phyloP scores from a whole-genome alignment of 1,140 invertebrate species.

The Laodelphax striatellus region DNA sequence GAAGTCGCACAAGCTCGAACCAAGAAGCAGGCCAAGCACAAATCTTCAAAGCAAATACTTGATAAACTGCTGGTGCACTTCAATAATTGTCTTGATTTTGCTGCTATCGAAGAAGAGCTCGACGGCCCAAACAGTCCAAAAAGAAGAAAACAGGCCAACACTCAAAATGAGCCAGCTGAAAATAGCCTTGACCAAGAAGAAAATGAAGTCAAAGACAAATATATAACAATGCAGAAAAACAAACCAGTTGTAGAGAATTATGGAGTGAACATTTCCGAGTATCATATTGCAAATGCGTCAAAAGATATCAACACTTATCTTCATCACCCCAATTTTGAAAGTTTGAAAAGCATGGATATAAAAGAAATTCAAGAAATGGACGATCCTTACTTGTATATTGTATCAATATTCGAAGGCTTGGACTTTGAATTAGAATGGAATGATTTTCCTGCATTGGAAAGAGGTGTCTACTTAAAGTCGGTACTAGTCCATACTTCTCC shows the following conservation, averaged over 20 bases:
- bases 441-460: too few species aligned
- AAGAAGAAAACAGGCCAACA: not conserved
- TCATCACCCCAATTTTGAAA: too few species aligned
- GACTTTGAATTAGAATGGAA: too few species aligned
- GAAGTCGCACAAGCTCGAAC: constrained; percentile 38
- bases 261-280: not conserved
- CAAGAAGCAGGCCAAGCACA: constrained; percentile 44
- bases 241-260: not conserved
- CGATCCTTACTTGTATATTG: too few species aligned
- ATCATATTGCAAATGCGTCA: not conserved
- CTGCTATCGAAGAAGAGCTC: not conserved
- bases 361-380: too few species aligned
- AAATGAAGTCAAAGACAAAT: not conserved
- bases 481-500: too few species aligned
- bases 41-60: constrained; percentile 40
- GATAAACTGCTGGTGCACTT: constrained; percentile 25
- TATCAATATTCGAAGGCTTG: too few species aligned
- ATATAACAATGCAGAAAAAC: not conserved
- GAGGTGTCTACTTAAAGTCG: too few species aligned
- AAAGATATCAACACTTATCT: too few species aligned
- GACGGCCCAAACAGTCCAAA: not conserved
- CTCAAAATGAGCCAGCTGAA: too few species aligned
- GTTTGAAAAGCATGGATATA: too few species aligned
- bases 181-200: not conserved
- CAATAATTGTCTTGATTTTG: too few species aligned